Base-by-base conservation (phyloP, 2,888 invertebrate species). In the Euplexia lucipara region DNA sequence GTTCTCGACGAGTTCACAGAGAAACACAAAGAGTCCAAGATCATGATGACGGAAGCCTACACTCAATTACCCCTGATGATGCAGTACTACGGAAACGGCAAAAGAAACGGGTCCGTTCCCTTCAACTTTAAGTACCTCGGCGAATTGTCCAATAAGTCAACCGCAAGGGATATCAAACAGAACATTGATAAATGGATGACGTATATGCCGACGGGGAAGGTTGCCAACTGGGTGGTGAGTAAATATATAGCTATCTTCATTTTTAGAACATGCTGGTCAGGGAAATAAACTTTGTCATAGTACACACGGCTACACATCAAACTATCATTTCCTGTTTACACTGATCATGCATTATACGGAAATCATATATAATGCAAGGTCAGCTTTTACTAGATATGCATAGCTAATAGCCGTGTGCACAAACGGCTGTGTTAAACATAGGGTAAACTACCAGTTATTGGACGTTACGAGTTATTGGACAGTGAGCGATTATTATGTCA, bases 171-270 rank as follows among this genome's bases (percentile, higher is more conserved):
- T 48, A 96, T 96, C 54, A 96, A 96, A 42, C 78, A 82, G 0
- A 82, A 88, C 0, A 92, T 97, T 9, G 95, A 96, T 59, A 90
- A 89, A 3, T 97, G 97, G 97, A 84, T 96, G 84, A 91, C 92
- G 0, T 93, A 94, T 26, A 95, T 96, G 94, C 96, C 97, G 0
- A 75, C 81, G 20, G 95, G 95, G 12, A 90, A 92, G 63, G 91
- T 93, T 0, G 92, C 97, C 0, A 97, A 97, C 80, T 97, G 97
- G 97, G 97, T 97, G 89, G 97, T 97, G 80, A 90, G 96, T 86
- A n/a, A n/a, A n/a, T n/a, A n/a, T n/a, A n/a, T n/a, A n/a, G n/a
- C n/a, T n/a, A 18, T 57, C 2, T 30, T 30, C 30, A 12, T 26
- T 10, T 10, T 18, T 59, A 4, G 3, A 30, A 26, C 41, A 59